These are phyloP conservation scores for Schizaphis graminum DNA, from an alignment of 2,888 invertebrate species.

Conservation along the genomic window DNA sequence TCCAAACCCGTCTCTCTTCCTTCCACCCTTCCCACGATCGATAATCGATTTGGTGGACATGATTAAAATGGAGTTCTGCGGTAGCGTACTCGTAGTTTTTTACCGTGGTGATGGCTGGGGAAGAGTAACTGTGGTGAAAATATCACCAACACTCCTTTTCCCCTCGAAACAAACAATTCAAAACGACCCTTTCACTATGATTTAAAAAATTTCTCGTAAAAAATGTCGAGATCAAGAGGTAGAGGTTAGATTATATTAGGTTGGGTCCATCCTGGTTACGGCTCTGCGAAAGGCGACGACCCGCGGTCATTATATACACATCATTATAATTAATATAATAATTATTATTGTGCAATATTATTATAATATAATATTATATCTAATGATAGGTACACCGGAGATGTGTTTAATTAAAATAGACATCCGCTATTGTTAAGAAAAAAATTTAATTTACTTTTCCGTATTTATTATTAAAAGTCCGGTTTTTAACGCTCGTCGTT, in stretches of 20 bases:
- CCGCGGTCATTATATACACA: neutral
- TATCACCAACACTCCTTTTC: neutral
- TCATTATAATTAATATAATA: neutral
- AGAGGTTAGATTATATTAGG: neutral
- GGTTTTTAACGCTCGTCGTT: neutral
- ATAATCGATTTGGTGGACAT: neutral
- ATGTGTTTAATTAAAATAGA: neutral
- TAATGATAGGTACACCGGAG: neutral
- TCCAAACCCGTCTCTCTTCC: neutral
- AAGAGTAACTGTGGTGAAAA: neutral
- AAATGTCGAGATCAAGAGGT: neutral
- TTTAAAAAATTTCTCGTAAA: neutral
- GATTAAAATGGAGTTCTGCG: neutral
- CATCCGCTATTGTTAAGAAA: neutral
- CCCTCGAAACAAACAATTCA: neutral
- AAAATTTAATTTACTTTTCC: neutral
- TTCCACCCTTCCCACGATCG: neutral
- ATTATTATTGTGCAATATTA: neutral
- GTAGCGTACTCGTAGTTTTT: neutral
- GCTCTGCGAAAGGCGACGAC: neutral
- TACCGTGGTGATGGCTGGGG: neutral
- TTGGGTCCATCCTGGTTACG: neutral
- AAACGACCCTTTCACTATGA: neutral
- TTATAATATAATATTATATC: neutral
- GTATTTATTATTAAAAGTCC: neutral